Evolutionary conservation across 2,888 invertebrate species (phyloP).

Genomic region (Eugnorisma glareosa): DNA sequence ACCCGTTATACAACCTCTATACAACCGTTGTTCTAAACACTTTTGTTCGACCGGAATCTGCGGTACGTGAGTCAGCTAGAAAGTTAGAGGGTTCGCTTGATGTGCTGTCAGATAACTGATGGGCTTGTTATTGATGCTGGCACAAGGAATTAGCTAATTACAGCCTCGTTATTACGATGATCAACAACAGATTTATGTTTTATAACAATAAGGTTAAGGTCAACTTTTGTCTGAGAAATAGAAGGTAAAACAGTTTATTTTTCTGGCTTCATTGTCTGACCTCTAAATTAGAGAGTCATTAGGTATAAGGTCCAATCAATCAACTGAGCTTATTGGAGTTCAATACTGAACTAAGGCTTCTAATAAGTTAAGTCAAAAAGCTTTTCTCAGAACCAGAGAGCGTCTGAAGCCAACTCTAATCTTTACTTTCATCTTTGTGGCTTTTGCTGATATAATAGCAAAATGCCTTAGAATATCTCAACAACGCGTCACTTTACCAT

Average conservation of each 20-base stretch:
- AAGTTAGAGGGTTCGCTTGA: slow-evolving; percentile 52
- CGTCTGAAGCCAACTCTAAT: neutral
- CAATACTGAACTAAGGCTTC: neutral
- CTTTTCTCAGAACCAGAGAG: neutral
- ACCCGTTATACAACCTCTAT: neutral
- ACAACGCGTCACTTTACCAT: neutral
- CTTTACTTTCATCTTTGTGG: neutral
- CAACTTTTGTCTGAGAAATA: neutral
- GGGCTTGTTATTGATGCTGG: slow-evolving; percentile 44
- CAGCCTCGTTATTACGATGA: slow-evolving; percentile 13
- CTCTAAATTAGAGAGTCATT: neutral
- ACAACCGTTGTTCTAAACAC: slow-evolving; percentile 40
- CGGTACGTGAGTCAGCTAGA: slow-evolving; percentile 48
- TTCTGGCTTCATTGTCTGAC: slow-evolving; percentile 1
- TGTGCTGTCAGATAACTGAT: slow-evolving; percentile 42
- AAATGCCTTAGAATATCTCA: neutral
- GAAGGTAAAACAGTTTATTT: neutral
- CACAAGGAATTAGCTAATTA: slow-evolving; percentile 25
- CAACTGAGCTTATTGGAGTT: neutral
- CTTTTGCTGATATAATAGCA: neutral
- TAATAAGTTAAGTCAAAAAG: neutral
- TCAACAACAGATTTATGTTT: neutral
- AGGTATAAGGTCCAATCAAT: neutral
- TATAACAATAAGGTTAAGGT: neutral
- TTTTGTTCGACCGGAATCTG: slow-evolving; percentile 45